Base-by-base conservation (phyloP, 2,113 vertebrate species). In the Alethe diademata region DNA sequence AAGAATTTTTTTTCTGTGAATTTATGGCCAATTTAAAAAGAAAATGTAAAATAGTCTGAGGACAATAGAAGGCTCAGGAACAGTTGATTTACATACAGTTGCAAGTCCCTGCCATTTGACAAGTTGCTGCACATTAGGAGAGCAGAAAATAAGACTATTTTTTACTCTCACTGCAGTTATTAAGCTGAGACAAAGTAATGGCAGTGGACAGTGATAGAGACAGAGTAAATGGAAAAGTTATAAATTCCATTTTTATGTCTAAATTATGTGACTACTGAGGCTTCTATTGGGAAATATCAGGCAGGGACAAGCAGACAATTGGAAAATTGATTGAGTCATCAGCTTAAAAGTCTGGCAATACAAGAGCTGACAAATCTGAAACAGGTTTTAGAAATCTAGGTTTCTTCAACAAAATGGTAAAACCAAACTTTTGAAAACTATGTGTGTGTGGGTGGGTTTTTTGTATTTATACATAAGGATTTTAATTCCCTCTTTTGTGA, bases 311-410 rank as follows among this genome's bases (percentile, higher is more conserved):
- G 57, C 29, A 87, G 47, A 71, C 53, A 88, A 92, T 6, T 36
- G 82, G 71, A 92, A 95, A 90, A 86, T 26, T 86, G 40, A 92
- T 78, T 66, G 78, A 93, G 47, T 43, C 56, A 86, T 79, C 62
- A 38, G 5, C 78, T 64, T 83, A 64, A 88, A 93, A 73, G 33
- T 78, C 28, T 56, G 33, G 28, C 50, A 90, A 66, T 66, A 56
- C 71, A 91, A 61, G 40, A 85, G 54, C 42, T 83, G 90, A 48
- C 64, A 94, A 80, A 17, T 66, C 62, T 35, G 53, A 86, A 94
- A 33, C 19, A 51, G 60, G 23, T 64, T 83, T 80, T 53, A 74
- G 23, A 93, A 82, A 51, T 88, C 38, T n/a, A 66, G 17, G n/a
- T 70, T 90, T 85, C 66, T 82, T 23, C 26, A n/a, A 48, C 9